These are phyloP conservation scores for Albula goreensis DNA, from an alignment of 2,113 vertebrate genomes.

Conservation along the genomic window DNA sequence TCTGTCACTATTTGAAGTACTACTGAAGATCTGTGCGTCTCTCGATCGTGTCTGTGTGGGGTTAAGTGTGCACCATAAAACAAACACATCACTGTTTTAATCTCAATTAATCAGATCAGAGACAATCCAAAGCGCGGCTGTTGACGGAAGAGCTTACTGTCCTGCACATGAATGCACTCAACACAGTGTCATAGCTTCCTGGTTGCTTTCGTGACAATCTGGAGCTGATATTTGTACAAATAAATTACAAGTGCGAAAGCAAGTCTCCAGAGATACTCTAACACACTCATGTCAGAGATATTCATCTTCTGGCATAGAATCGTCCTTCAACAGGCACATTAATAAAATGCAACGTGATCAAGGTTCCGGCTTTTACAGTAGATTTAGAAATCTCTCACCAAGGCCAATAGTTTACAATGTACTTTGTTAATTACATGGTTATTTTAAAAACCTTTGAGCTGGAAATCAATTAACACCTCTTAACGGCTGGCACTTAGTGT, in stretches of 20 bases:
- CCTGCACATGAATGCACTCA: not conserved
- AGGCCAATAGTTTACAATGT: slow-evolving; percentile 39
- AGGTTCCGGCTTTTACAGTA: not conserved
- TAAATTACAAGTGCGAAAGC: slow-evolving; percentile 29
- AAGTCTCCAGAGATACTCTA: slow-evolving; percentile 20
- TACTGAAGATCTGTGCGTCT: no score
- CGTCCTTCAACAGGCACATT: not conserved
- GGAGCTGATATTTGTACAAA: slow-evolving; percentile 18
- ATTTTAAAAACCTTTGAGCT: slow-evolving; percentile 41
- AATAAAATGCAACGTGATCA: not conserved
- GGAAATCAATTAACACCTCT: slow-evolving; percentile 40
- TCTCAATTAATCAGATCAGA: not conserved
- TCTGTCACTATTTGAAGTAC: not conserved
- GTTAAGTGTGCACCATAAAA: not conserved
- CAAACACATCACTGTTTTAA: not conserved
- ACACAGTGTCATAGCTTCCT: not conserved
- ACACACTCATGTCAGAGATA: not conserved
- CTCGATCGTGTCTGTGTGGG: not conserved
- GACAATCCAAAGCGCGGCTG: not conserved
- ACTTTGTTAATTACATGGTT: slow-evolving; percentile 52
- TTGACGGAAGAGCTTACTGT: not conserved
- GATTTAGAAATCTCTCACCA: not conserved
- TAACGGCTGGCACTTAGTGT: slow-evolving; percentile 35
- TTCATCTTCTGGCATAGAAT: not conserved
- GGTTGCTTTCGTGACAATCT: not conserved